A percentile compares a stretch with the other conserved stretches of the same genome.
Conservation (phyloP, 2,113 vertebrate species). For the Turdus rufiventris region DNA sequence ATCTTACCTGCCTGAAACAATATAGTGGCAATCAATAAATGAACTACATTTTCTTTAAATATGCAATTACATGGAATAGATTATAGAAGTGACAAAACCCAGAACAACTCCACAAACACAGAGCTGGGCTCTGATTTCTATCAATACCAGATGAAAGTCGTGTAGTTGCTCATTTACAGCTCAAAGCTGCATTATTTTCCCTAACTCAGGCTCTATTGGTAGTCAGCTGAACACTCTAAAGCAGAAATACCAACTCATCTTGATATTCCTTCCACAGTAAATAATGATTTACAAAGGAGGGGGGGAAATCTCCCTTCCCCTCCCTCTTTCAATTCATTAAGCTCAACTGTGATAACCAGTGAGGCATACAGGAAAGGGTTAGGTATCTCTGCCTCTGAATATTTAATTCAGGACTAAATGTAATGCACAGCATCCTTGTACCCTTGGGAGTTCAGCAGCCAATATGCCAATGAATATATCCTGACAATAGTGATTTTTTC, state of each 20-base stretch:
- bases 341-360: constrained; percentile 39
- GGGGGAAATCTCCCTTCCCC: background rate
- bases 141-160: background rate
- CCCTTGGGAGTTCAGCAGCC: constrained; percentile 52
- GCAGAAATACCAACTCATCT: constrained; percentile 1
- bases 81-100: constrained; percentile 21
- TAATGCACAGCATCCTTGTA: constrained; percentile 40
- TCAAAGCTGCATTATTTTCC: constrained; percentile 33
- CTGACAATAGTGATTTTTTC: constrained; percentile 55
- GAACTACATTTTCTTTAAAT: background rate
- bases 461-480: constrained; percentile 49
- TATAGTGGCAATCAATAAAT: constrained; percentile 18
- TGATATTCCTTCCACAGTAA: constrained; percentile 35
- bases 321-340: constrained; percentile 54
- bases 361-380: constrained; percentile 43
- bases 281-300: constrained; percentile 14
- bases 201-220: background rate
- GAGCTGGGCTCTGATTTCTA: constrained; percentile 35
- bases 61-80: constrained; percentile 18
- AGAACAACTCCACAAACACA: background rate
- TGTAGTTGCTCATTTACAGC: constrained; percentile 43
- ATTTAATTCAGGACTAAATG: constrained; percentile 57
- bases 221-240: background rate
- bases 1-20: constrained; percentile 34
- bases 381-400: constrained; percentile 58